A percentile compares a stretch with the other conserved stretches of the same genome.
These are phyloP conservation scores for Sebastes hopkinsi DNA, from an alignment of 2,797 vertebrate genomes.

Conservation along the genomic window DNA sequence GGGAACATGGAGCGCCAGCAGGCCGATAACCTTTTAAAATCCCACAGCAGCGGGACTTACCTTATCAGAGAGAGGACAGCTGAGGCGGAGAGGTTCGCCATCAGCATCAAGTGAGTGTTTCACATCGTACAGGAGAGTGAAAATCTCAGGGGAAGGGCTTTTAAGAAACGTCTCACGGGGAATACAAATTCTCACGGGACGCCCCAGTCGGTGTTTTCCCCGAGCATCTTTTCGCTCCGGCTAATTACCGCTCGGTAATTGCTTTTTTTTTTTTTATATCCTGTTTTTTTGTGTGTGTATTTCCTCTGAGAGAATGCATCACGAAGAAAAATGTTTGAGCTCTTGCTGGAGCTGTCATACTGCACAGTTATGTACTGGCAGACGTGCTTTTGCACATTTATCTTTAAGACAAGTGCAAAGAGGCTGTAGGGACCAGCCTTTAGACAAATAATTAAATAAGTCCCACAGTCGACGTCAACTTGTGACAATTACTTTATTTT, in stretches of 20 bases:
- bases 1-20: constrained; percentile 98
- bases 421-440: constrained; percentile 6
- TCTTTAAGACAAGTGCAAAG: constrained; percentile 26
- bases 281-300: constrained; percentile 11
- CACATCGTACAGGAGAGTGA: background rate
- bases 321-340: constrained; percentile 11
- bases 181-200: constrained; percentile 35
- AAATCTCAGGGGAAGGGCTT: constrained; percentile 31
- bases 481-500: constrained; percentile 21
- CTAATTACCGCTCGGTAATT: constrained; percentile 66
- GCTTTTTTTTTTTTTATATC: constrained; percentile 39
- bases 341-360: constrained; percentile 37
- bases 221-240: constrained; percentile 30
- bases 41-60: constrained; percentile 94
- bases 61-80: constrained; percentile 95
- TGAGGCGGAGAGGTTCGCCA: constrained; percentile 95
- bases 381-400: constrained; percentile 18
- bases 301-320: constrained; percentile 22
- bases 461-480: background rate
- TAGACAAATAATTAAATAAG: constrained; percentile 18
- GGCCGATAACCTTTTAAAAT: constrained; percentile 94
- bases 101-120: constrained; percentile 94
- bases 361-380: background rate
- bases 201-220: constrained; percentile 23
- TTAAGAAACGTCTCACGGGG: constrained; percentile 31